These are phyloP conservation scores for Dascillus cervinus DNA, from an alignment of 2,888 invertebrate genomes.

Conservation along the genomic window DNA sequence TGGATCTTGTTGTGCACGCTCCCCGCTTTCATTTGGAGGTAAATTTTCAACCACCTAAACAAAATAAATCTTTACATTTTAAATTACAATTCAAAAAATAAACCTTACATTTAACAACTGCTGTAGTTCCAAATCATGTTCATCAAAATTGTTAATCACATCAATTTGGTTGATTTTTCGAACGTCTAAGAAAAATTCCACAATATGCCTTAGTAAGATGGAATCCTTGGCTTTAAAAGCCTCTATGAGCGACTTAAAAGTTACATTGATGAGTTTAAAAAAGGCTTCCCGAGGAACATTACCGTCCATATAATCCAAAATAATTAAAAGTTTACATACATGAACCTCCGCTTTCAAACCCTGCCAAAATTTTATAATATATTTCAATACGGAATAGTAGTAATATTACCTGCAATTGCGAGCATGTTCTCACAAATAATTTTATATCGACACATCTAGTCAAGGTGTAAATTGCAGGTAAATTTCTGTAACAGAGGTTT, in stretches of 20 bases:
- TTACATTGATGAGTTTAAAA: slow-evolving; percentile 43
- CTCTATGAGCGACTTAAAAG: slow-evolving; percentile 44
- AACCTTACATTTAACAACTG: slow-evolving; percentile 34
- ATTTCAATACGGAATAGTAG: too few species aligned
- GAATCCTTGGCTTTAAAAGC: slow-evolving; percentile 43
- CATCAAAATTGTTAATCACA: slow-evolving; percentile 20
- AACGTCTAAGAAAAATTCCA: slow-evolving; percentile 49
- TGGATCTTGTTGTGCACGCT: slow-evolving; percentile 29
- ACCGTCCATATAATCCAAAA: slow-evolving; percentile 45
- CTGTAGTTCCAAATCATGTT: slow-evolving; percentile 37
- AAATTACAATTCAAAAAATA: slow-evolving; percentile 1
- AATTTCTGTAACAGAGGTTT: slow-evolving; percentile 72
- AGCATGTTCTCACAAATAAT: slow-evolving; percentile 54
- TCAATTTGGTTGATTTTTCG: slow-evolving; percentile 28
- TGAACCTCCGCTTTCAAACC: slow-evolving; percentile 44
- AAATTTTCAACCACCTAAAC: slow-evolving; percentile 27
- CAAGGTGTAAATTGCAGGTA: slow-evolving; percentile 64
- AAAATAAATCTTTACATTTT: too few species aligned
- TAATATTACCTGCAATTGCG: slow-evolving; percentile 55
- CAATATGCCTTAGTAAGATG: slow-evolving; percentile 44
- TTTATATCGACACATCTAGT: slow-evolving; percentile 66
- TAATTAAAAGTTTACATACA: slow-evolving; percentile 48
- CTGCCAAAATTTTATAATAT: too few species aligned
- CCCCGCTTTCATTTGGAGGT: slow-evolving; percentile 22
- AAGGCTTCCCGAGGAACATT: slow-evolving; percentile 45